Base-by-base conservation (phyloP, 2,888 invertebrate species). In the Labia minor region DNA sequence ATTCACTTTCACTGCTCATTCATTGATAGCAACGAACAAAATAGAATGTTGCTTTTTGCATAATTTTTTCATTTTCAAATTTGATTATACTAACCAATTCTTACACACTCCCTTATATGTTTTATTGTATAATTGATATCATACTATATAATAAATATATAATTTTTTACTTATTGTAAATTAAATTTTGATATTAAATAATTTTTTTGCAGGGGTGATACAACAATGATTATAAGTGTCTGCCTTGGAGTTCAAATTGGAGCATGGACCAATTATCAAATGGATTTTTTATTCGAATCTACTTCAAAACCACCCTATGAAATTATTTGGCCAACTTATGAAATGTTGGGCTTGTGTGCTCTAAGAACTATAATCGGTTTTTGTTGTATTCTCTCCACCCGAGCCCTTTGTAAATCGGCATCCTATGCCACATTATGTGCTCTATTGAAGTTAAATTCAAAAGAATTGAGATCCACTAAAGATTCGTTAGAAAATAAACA, bases 171-270 rank as follows among this genome's bases (percentile, higher is more conserved):
- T n/a, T n/a, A n/a, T n/a, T n/a, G n/a, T n/a, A n/a, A n/a, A n/a
- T n/a, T n/a, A n/a, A n/a, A n/a, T n/a, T n/a, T n/a, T n/a, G n/a
- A n/a, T n/a, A n/a, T n/a, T n/a, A n/a, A 6, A 61, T 33, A 63
- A 64, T 37, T 64, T 37, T 65, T 65, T 65, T 81, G 6, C 78
- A 90, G 95, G 74, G 92, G 93, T 20, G 95, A 95, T 78, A 95
- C 95, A 0, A 86, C 92, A 1, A 88, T 92, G 83, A 88, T 94
- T 71, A 82, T 94, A 71, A 90, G 90, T 66, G 90, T 90, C 3
- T 87, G 87, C 71, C 84, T 86, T 1, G 94, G 94, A 65, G 82
- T 92, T 69, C 83, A 88, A 64, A 77, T 85, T 1, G 94, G 92
- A 19, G 85, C 90, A 3, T 94, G 93, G 94, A 78, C 89, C 61